These are phyloP conservation scores for Myathropa florea DNA, from an alignment of 2,888 invertebrate genomes.

Conservation along the genomic window DNA sequence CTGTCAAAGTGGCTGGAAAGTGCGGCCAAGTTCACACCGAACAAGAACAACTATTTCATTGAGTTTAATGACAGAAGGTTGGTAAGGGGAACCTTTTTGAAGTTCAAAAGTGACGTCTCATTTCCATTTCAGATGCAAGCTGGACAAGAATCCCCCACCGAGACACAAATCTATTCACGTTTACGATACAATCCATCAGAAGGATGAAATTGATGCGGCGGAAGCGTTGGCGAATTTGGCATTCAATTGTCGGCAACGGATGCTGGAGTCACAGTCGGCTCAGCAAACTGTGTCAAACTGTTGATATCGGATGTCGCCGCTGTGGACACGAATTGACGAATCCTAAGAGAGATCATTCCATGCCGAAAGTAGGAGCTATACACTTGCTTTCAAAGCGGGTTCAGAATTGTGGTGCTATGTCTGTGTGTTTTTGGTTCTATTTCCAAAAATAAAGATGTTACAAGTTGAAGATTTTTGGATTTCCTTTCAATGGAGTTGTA, in stretches of 20 bases:
- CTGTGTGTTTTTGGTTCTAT: slow-evolving; percentile 26
- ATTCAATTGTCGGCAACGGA: slow-evolving; percentile 79
- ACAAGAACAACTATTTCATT: slow-evolving; percentile 87
- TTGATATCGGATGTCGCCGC: not conserved
- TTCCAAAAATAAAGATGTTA: not conserved
- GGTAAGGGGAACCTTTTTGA: not conserved
- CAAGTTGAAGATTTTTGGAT: not conserved
- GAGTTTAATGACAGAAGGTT: slow-evolving; percentile 83
- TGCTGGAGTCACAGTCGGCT: slow-evolving; percentile 73
- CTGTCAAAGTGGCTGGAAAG: slow-evolving; percentile 89
- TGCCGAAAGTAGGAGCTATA: slow-evolving; percentile 23
- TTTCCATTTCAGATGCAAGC: slow-evolving; percentile 74
- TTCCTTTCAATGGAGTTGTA: not conserved
- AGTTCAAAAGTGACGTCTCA: not conserved
- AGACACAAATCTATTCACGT: slow-evolving; percentile 68
- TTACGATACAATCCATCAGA: slow-evolving; percentile 82
- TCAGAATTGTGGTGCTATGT: slow-evolving; percentile 31
- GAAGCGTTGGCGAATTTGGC: slow-evolving; percentile 88
- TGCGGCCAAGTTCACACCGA: slow-evolving; percentile 87
- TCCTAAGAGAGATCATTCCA: slow-evolving; percentile 60
- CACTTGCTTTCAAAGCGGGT: slow-evolving; percentile 17
- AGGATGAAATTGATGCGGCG: slow-evolving; percentile 89
- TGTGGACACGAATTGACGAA: slow-evolving; percentile 1
- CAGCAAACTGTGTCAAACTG: slow-evolving; percentile 43
- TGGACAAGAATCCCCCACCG: slow-evolving; percentile 65